These are phyloP conservation scores for Vespertilio murinus DNA, from an alignment of 2,797 vertebrate genomes.

Conservation along the genomic window DNA sequence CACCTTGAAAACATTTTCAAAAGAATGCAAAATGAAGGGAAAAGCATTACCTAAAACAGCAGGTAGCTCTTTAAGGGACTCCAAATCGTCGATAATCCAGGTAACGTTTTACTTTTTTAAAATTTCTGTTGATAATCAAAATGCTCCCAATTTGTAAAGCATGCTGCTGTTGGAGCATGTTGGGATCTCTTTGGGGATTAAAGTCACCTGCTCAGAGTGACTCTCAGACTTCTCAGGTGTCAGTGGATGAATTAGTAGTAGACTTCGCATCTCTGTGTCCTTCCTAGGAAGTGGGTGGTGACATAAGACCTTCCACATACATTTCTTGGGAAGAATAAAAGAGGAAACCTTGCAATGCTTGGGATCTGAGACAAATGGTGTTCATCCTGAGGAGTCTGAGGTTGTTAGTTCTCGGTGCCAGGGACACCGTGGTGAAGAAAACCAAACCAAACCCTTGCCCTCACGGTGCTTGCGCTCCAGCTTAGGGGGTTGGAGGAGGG, in stretches of 20 bases:
- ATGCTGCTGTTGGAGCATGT: background rate
- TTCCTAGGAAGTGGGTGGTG: background rate
- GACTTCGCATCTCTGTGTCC: background rate
- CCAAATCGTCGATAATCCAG: slow-evolving; percentile 86
- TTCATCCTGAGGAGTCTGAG: background rate
- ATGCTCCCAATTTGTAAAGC: background rate
- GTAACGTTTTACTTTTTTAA: slow-evolving; percentile 81
- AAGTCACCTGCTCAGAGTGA: no score
- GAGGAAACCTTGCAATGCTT: background rate
- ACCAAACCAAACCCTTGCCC: background rate
- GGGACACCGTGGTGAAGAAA: background rate
- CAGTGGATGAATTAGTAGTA: no score
- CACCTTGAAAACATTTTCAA: slow-evolving; percentile 90
- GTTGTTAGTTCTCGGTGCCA: background rate
- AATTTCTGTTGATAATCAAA: background rate
- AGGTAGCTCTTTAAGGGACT: slow-evolving; percentile 82
- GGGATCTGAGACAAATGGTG: background rate
- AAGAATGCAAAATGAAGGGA: slow-evolving; percentile 94
- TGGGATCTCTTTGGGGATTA: background rate
- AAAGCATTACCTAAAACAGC: slow-evolving; percentile 87
- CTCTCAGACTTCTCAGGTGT: background rate
- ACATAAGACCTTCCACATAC: background rate
- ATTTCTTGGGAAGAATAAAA: background rate
- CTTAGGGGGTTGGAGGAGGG: background rate
- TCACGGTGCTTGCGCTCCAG: rapidly evolving